Evolutionary conservation across 2,113 vertebrate genomes (phyloP).

Genomic region (Todiramphus chloris): DNA sequence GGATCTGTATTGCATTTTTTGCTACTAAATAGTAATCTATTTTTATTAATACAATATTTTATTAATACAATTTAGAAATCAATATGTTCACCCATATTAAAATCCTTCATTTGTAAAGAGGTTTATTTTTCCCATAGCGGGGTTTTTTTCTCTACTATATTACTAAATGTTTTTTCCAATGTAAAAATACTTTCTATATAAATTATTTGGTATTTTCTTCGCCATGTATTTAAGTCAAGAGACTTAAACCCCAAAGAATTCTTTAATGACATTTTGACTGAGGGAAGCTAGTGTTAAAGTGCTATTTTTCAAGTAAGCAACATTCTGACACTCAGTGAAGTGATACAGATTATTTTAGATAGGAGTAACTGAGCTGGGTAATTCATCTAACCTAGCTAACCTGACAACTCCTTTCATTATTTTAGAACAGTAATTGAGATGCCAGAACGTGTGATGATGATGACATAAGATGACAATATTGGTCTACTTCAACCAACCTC

Average conservation of each 20-base stretch:
- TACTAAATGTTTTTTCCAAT: neutral
- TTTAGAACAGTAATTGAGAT: slow-evolving; percentile 25
- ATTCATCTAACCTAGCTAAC: slow-evolving; percentile 40
- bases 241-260: neutral
- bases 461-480: neutral
- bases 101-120: neutral
- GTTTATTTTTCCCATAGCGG: neutral
- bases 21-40: neutral
- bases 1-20: neutral
- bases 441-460: neutral
- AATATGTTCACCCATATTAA: neutral
- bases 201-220: neutral
- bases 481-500: neutral
- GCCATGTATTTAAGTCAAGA: neutral
- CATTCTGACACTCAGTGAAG: neutral
- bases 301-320: slow-evolving; percentile 2
- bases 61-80: neutral
- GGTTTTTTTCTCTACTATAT: neutral
- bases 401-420: slow-evolving; percentile 41
- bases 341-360: slow-evolving; percentile 34
- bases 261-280: neutral
- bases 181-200: neutral
- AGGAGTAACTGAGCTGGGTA: slow-evolving; percentile 9
- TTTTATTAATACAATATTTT: neutral
- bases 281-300: neutral